A percentile compares a stretch with the other conserved stretches of the same genome.
phyloP scores from a whole-genome alignment of 2,888 invertebrate genomes.

The Drosophila paucipuncta region DNA sequence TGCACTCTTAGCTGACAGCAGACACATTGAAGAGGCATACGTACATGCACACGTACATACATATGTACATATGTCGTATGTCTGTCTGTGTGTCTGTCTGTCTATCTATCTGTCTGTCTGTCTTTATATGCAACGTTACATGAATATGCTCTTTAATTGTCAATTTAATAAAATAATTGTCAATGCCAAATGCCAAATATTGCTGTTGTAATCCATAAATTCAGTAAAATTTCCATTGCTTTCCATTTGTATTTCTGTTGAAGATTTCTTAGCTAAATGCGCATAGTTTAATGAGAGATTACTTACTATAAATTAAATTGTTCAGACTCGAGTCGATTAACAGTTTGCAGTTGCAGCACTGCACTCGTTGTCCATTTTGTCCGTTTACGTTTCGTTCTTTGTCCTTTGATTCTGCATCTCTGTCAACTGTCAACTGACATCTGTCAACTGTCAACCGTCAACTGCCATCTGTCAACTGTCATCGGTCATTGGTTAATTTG shows the following conservation, averaged over 20 bases:
- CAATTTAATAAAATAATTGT: not conserved
- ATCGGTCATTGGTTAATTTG: not conserved
- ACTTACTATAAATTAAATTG: not conserved
- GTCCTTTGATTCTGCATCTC: not conserved
- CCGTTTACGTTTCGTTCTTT: not conserved
- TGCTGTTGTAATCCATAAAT: not conserved
- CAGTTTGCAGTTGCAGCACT: not conserved
- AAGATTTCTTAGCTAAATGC: not conserved
- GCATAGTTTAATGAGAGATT: not conserved
- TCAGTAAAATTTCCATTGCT: not conserved
- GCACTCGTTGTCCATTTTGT: not conserved
- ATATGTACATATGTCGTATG: not conserved
- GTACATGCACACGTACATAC: not conserved
- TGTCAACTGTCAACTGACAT: not conserved
- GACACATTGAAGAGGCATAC: not conserved
- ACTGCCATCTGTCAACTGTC: not conserved
- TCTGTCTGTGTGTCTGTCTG: not conserved
- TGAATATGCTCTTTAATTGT: not conserved
- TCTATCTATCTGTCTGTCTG: not conserved
- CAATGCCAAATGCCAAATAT: not conserved
- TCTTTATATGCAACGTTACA: not conserved
- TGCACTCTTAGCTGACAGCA: conserved; percentile 3
- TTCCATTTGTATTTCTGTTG: not conserved
- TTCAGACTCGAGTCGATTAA: not conserved
- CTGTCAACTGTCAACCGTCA: not conserved